Conservation (phyloP, 2,797 vertebrate species). For the Phaenicophaeus curvirostris region DNA sequence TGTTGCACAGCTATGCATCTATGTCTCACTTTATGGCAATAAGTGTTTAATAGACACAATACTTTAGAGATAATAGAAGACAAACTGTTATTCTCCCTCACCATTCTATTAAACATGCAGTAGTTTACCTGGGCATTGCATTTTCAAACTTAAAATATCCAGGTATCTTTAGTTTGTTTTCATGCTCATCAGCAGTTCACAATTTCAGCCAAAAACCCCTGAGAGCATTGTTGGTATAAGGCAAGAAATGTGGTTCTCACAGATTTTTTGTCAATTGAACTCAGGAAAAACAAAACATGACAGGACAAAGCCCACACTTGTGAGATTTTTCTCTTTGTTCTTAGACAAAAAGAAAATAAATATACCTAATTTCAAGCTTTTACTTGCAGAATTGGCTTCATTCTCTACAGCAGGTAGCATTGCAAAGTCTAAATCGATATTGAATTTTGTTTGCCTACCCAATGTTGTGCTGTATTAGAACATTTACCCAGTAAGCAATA, state of each 20-base stretch:
- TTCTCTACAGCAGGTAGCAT: background rate
- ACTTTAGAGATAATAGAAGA: too few species aligned
- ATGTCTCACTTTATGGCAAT: too few species aligned
- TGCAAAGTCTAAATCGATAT: conserved; percentile 4
- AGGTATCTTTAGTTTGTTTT: background rate
- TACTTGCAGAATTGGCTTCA: fast-evolving
- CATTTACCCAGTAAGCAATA: conserved; percentile 38
- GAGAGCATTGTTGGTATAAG: background rate
- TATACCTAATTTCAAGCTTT: background rate
- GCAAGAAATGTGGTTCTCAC: background rate
- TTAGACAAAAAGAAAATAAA: background rate
- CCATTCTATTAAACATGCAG: too few species aligned
- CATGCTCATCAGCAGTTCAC: background rate
- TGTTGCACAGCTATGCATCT: too few species aligned
- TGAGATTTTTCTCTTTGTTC: too few species aligned
- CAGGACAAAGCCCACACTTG: background rate
- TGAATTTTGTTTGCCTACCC: conserved; percentile 15
- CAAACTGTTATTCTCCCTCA: too few species aligned
- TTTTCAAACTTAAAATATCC: background rate
- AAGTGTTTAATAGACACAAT: too few species aligned
- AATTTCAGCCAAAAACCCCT: background rate
- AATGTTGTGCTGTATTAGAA: conserved; percentile 4
- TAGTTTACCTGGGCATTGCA: background rate
- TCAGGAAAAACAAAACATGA: background rate
- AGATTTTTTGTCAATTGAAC: background rate